Evolutionary conservation across 2,888 invertebrate species (phyloP).

Genomic region (Zaprionus lineosus): DNA sequence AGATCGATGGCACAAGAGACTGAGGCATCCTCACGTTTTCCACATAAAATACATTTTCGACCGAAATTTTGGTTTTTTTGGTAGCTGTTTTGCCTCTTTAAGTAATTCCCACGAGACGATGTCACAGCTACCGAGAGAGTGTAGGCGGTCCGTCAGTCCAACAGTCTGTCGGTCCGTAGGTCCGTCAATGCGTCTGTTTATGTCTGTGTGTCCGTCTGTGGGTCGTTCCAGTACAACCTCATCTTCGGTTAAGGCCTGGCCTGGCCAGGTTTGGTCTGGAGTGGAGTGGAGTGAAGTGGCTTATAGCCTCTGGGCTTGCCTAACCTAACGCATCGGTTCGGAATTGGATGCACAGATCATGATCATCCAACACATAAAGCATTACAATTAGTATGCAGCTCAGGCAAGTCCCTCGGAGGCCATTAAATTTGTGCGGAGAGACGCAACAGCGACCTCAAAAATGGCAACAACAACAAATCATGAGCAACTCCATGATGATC

Average conservation of each 20-base stretch:
- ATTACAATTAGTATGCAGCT: slow-evolving; percentile 64
- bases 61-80: slow-evolving; percentile 60
- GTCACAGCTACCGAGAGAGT: slow-evolving; percentile 54
- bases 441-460: slow-evolving; percentile 65
- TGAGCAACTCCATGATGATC: slow-evolving; percentile 16
- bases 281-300: too few relatives aligned
- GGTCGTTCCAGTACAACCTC: neutral
- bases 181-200: too few relatives aligned
- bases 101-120: slow-evolving; percentile 65
- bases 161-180: neutral
- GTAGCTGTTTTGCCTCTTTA: slow-evolving; percentile 63
- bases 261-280: slow-evolving; percentile 34
- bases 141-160: slow-evolving; percentile 49
- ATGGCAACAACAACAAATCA: slow-evolving; percentile 15
- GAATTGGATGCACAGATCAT: slow-evolving; percentile 69
- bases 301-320: too few relatives aligned
- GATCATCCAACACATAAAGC: slow-evolving; percentile 10
- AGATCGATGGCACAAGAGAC: neutral
- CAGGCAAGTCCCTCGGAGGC: slow-evolving; percentile 43
- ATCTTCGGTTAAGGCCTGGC: slow-evolving; percentile 35
- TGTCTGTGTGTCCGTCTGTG: too few relatives aligned
- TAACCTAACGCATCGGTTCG: too few relatives aligned
- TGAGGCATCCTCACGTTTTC: slow-evolving; percentile 81
- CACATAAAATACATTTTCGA: slow-evolving; percentile 79
- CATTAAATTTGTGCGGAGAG: slow-evolving; percentile 69